Evolutionary conservation across 1,140 invertebrate genomes (phyloP).

Genomic region (Phymorhynchus buccinoides): DNA sequence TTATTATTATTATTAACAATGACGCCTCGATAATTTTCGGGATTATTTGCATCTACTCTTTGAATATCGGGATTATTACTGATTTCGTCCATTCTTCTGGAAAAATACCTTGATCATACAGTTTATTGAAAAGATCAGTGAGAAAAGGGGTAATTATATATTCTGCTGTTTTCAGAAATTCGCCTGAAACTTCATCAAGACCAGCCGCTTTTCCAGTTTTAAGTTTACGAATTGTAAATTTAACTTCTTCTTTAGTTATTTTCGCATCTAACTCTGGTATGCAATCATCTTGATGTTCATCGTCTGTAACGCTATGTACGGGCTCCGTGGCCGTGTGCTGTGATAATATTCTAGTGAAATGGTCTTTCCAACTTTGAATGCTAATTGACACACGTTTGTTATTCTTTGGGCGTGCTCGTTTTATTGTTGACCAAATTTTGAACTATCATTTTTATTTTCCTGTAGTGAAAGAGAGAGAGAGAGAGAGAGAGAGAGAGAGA

Average conservation of each 20-base stretch:
- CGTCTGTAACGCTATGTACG: neutral
- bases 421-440: constrained; percentile 2
- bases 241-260: neutral
- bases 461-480: no score
- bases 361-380: neutral
- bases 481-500: no score
- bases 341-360: neutral
- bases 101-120: neutral
- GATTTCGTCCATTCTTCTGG: neutral
- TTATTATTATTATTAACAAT: no score
- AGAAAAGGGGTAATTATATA: neutral
- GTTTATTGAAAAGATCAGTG: neutral
- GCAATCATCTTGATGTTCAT: neutral
- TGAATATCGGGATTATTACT: neutral
- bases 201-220: neutral
- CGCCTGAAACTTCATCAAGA: neutral
- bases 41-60: neutral
- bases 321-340: neutral
- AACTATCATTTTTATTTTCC: neutral
- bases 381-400: neutral
- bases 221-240: neutral
- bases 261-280: neutral
- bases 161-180: neutral
- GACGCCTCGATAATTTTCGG: neutral
- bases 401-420: neutral